A percentile compares a stretch with the other conserved stretches of the same genome.
These are phyloP conservation scores for Sarcoramphus papa DNA, from an alignment of 2,797 vertebrate species.

Conservation along the genomic window DNA sequence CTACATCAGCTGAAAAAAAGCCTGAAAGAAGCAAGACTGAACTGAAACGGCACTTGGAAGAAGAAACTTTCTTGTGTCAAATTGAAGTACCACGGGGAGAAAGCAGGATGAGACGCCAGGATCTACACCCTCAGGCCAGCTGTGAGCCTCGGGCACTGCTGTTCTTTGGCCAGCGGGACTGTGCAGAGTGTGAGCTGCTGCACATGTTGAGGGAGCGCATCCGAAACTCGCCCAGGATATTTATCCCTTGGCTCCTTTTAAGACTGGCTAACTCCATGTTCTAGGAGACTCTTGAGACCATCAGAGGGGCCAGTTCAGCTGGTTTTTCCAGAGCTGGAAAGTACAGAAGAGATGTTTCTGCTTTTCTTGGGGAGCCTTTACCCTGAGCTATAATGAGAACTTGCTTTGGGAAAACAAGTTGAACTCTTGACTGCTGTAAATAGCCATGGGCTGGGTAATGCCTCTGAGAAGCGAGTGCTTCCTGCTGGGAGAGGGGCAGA, in stretches of 20 bases:
- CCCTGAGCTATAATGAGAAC: background rate
- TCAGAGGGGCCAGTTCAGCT: background rate
- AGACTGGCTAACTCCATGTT: background rate
- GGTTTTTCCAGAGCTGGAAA: background rate
- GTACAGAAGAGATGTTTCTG: background rate
- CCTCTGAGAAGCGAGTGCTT: background rate
- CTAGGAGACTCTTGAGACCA: background rate
- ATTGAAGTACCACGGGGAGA: background rate
- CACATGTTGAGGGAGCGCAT: background rate
- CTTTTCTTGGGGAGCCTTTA: conserved; percentile 6
- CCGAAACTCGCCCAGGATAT: background rate
- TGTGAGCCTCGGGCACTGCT: background rate
- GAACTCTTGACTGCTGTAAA: conserved; percentile 26
- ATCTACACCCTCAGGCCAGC: background rate
- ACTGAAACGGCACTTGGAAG: background rate
- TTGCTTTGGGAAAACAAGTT: background rate
- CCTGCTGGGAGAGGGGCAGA: background rate
- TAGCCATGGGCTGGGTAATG: background rate
- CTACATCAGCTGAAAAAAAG: background rate
- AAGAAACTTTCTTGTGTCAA: background rate
- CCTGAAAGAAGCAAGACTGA: background rate
- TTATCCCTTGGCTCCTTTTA: background rate
- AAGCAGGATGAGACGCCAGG: background rate
- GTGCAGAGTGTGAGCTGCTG: background rate
- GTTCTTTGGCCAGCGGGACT: background rate